Base-by-base conservation (phyloP, 2,113 vertebrate genomes). In the Aix galericulata region DNA sequence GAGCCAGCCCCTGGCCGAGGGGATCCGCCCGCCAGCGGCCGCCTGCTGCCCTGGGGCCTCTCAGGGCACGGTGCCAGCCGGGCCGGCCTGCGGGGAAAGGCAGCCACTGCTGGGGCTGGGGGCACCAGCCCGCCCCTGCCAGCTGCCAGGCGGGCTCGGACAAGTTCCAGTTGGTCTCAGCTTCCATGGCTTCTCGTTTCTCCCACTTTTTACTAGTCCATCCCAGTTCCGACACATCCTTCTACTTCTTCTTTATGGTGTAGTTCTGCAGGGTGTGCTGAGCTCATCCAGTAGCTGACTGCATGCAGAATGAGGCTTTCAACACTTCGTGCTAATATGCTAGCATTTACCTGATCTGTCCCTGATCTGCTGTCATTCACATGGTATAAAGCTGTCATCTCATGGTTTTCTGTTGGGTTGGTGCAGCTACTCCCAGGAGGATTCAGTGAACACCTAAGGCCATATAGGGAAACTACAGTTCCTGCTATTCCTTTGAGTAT, bases 401-500 rank as follows among this genome's bases (percentile, higher is more conserved):
- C 16, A 6, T 42, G 17, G 27, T 88, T 79, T 94, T 58, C 50
- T 77, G 0, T 8, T 60, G 44, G 12, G 7, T 21, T 75, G 36
- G 29, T 2, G 2, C 17, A 69, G 23, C 0, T 0, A 17, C 50
- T 55, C 8, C 31, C 0, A 0, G 27, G 34, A 66, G 1, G 1
- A 83, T 62, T 60, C 23, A 16, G 8, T 52, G 11, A 91, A 55
- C 36, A 38, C n/a, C 27, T 69, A 36, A 52, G 74, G 27, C 56
- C 80, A 14, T 1, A 0, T 11, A 50, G 56, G 29, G 32, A 75
- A 79, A 85, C 8, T 55, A 38, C 50, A 16, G 22, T 58, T 88
- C 32, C 29, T 22, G 60, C 7, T 32, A 67, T 63, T 72, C 22
- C 80, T 23, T 5, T 48, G 46, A 21, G 46, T 20, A 22, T 48